A percentile compares a stretch with the other conserved stretches of the same genome.
phyloP scores from a whole-genome alignment of 2,888 invertebrate genomes.

The Drosophila neonasuta region DNA sequence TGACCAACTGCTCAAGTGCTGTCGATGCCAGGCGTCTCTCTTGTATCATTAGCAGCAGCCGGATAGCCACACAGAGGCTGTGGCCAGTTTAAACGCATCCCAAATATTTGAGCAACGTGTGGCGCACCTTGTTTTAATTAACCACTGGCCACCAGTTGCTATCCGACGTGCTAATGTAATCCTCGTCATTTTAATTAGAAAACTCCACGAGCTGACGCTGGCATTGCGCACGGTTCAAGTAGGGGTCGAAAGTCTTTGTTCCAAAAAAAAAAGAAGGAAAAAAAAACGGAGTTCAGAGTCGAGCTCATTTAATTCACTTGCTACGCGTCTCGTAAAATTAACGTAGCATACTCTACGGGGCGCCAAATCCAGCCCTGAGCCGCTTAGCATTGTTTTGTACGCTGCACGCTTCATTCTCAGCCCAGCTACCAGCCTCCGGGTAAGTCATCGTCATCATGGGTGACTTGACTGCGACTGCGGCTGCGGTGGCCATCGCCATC shows the following conservation, averaged over 20 bases:
- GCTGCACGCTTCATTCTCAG: constrained; percentile 8
- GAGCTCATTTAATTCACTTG: constrained; percentile 66
- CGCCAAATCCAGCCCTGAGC: constrained; percentile 43
- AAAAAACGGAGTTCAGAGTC: constrained; percentile 3
- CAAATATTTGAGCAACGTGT: constrained; percentile 57
- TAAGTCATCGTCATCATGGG: constrained; percentile 32
- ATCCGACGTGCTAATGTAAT: constrained; percentile 69
- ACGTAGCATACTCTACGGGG: constrained; percentile 59
- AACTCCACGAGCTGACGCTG: constrained; percentile 58
- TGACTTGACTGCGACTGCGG: constrained; percentile 32
- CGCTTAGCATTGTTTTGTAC: constrained; percentile 58
- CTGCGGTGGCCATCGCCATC: constrained; percentile 2
- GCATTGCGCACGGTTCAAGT: constrained; percentile 38
- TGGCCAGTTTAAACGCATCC: constrained; percentile 34
- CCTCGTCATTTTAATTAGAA: constrained; percentile 70
- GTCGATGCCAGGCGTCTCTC: constrained; percentile 53
- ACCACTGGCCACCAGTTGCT: constrained; percentile 71
- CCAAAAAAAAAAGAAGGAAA: constrained; percentile 5
- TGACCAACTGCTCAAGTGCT: constrained; percentile 40
- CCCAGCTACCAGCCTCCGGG: constrained; percentile 3
- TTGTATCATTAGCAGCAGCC: constrained; percentile 17
- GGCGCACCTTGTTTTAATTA: constrained; percentile 62
- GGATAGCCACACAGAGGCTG: constrained; percentile 30
- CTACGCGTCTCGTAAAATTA: constrained; percentile 57
- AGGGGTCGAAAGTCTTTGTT: constrained; percentile 20